A percentile compares a stretch with the other conserved stretches of the same genome.
phyloP scores from a whole-genome alignment of 2,888 invertebrate species.

The Drosophila emarginata region DNA sequence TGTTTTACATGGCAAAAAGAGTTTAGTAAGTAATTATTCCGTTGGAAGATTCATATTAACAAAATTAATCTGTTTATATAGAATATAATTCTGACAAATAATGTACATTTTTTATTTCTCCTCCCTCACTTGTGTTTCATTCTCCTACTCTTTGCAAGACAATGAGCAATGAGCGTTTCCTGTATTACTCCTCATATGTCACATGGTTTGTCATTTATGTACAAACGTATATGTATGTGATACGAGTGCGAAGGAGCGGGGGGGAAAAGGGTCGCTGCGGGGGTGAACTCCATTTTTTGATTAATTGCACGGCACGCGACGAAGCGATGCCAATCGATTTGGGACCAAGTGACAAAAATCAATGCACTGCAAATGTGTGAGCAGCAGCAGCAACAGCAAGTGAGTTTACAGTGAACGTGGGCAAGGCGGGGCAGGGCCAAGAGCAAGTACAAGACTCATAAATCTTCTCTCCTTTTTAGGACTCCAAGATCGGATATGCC shows the following conservation, averaged over 20 bases:
- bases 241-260: slow-evolving; percentile 6
- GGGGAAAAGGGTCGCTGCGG: background rate
- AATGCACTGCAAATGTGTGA: slow-evolving; percentile 71
- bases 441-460: slow-evolving; percentile 33
- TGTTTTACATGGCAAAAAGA: too few species aligned
- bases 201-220: slow-evolving; percentile 37
- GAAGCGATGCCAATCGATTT: slow-evolving; percentile 65
- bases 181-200: slow-evolving; percentile 45
- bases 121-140: background rate
- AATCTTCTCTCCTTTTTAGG: slow-evolving; percentile 35
- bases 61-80: too few species aligned
- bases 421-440: background rate
- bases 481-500: slow-evolving; percentile 36
- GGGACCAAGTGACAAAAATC: slow-evolving; percentile 71
- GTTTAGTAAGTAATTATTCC: too few species aligned
- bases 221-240: slow-evolving; percentile 1
- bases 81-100: background rate
- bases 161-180: slow-evolving; percentile 10
- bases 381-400: slow-evolving; percentile 41
- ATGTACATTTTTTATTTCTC: too few species aligned
- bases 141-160: background rate
- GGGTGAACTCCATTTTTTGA: slow-evolving; percentile 36
- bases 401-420: background rate
- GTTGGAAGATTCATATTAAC: too few species aligned
- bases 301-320: slow-evolving; percentile 68